These are phyloP conservation scores for Astreopora myriophthalma DNA, from an alignment of 64 coral and sea anemone species.

Conservation along the genomic window DNA sequence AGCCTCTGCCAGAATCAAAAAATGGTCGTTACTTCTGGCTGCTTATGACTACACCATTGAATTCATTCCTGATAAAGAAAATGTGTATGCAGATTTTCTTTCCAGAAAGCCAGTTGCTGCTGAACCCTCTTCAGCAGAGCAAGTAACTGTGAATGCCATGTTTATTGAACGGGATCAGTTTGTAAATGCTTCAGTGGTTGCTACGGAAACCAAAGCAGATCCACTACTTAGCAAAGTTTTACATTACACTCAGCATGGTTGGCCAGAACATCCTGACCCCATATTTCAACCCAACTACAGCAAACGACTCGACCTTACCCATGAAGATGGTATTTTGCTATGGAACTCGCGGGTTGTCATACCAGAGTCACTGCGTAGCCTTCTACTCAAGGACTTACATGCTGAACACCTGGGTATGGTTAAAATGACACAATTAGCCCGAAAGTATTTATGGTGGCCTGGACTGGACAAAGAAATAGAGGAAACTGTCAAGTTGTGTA, in stretches of 20 bases:
- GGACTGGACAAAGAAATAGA: conserved; percentile 18
- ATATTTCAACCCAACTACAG: conserved; percentile 3
- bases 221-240: conserved; percentile 46
- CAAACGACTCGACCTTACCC: conserved; percentile 37
- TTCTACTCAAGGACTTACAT: conserved; percentile 28
- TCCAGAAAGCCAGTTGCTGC: neutral
- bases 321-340: conserved; percentile 25
- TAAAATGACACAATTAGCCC: conserved; percentile 20
- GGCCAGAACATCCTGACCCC: conserved; percentile 8
- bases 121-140: neutral
- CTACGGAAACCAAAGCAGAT: conserved; percentile 47
- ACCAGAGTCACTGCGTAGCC: neutral
- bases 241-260: conserved; percentile 33
- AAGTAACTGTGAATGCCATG: conserved; percentile 32
- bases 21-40: conserved; percentile 59
- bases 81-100: conserved; percentile 48
- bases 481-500: neutral
- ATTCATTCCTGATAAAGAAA: conserved; percentile 48
- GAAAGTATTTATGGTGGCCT: conserved; percentile 27
- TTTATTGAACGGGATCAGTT: conserved; percentile 42
- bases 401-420: conserved; percentile 49
- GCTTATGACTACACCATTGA: conserved; percentile 69
- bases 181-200: neutral
- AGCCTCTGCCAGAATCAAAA: conserved; percentile 46
- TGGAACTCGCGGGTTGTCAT: conserved; percentile 43